phyloP scores from a whole-genome alignment of 2,888 invertebrate species.

The Xestia rhomboidea region DNA sequence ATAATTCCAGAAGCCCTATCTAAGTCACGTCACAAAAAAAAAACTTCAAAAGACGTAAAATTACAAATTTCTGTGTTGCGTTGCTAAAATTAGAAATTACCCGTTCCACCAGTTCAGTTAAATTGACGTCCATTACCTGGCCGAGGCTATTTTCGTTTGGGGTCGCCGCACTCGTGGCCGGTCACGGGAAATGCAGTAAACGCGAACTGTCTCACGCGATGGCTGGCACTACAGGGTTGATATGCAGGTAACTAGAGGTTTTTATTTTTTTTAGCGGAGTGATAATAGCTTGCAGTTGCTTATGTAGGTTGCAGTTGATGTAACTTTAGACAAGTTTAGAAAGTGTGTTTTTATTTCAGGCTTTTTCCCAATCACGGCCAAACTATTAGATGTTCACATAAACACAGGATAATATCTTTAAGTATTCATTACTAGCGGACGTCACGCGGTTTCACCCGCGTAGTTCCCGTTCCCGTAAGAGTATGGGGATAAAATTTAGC shows the following conservation, averaged over 20 bases:
- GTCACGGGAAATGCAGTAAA: constrained; percentile 54
- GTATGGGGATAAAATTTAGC: too few relatives aligned
- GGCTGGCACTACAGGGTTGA: constrained; percentile 5
- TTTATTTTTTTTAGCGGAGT: constrained; percentile 5
- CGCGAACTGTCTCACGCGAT: constrained; percentile 46
- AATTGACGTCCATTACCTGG: constrained; percentile 41
- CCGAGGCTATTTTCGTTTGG: constrained; percentile 51
- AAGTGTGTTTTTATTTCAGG: neutral
- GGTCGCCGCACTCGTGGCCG: constrained; percentile 43
- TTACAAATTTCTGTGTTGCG: neutral
- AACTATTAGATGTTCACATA: too few relatives aligned
- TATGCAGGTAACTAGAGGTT: constrained; percentile 11
- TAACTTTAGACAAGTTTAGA: neutral
- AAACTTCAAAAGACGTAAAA: neutral
- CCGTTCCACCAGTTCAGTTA: neutral
- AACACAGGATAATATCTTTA: neutral
- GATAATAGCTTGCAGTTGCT: neutral
- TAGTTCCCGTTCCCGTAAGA: too few relatives aligned
- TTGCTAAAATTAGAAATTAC: neutral
- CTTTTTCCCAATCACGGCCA: too few relatives aligned
- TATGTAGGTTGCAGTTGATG: neutral
- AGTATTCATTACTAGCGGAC: neutral
- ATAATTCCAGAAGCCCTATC: neutral
- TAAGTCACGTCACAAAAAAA: neutral
- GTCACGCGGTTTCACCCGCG: too few relatives aligned